Percentiles rank a stretch among this genome's conserved stretches.
Conservation (phyloP, 2,797 vertebrate genomes). For the Falco novaeseelandiae region DNA sequence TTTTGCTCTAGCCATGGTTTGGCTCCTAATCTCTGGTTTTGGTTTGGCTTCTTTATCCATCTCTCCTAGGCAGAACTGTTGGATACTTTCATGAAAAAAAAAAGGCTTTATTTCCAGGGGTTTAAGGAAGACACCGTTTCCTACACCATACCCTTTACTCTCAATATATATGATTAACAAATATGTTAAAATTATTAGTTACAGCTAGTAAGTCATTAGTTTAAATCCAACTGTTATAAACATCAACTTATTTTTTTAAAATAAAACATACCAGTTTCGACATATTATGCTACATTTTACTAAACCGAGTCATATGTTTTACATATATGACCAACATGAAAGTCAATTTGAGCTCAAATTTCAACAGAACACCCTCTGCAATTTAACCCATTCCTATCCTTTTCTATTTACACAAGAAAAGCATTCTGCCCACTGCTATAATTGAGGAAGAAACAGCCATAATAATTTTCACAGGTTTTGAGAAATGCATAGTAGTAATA, state of each 20-base stretch:
- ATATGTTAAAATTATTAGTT: not conserved
- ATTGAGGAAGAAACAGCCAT: not conserved
- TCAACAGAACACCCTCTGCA: not conserved
- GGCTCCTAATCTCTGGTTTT: not conserved
- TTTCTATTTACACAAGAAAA: not conserved
- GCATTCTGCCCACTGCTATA: not conserved
- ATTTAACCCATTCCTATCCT: not conserved
- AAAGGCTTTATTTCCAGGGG: not conserved
- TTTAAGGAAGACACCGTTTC: not conserved
- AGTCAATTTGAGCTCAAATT: not conserved
- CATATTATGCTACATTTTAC: not conserved
- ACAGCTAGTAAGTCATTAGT: not conserved
- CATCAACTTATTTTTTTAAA: not conserved
- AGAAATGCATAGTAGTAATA: not conserved
- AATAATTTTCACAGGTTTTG: not conserved
- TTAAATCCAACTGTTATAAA: not conserved
- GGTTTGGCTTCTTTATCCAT: not conserved
- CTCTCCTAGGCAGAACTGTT: not conserved
- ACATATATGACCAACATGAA: not conserved
- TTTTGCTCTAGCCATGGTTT: not conserved
- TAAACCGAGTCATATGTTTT: not conserved
- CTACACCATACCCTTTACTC: not conserved
- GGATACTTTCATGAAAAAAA: not conserved
- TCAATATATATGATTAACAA: not conserved
- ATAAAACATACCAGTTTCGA: not conserved